A percentile compares a stretch with the other conserved stretches of the same genome.
These are phyloP conservation scores for Calyptomena viridis DNA, from an alignment of 2,113 vertebrate genomes.

Conservation along the genomic window DNA sequence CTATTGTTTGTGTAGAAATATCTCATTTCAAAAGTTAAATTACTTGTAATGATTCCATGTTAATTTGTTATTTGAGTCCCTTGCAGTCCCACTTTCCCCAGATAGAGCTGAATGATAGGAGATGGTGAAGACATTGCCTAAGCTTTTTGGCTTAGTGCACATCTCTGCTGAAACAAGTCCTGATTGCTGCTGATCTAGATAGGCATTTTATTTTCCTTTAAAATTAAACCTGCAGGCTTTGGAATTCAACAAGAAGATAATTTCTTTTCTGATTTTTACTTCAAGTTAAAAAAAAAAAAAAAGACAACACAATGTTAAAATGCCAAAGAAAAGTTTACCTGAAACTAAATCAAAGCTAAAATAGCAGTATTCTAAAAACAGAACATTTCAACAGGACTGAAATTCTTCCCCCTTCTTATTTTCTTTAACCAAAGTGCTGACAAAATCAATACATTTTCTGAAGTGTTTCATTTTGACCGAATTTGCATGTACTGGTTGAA, in stretches of 20 bases:
- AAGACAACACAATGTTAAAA: not conserved
- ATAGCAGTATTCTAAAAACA: not conserved
- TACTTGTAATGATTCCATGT: not conserved
- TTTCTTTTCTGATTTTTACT: not conserved
- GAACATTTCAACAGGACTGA: not conserved
- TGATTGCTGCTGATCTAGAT: not conserved
- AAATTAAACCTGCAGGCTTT: not conserved
- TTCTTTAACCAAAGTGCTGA: slow-evolving; percentile 2
- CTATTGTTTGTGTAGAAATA: slow-evolving; percentile 28
- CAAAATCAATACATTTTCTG: not conserved
- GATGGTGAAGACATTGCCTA: not conserved
- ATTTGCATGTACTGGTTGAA: not conserved
- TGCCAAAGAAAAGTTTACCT: not conserved
- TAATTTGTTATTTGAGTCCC: slow-evolving; percentile 54
- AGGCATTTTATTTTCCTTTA: not conserved
- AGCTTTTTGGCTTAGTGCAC: not conserved
- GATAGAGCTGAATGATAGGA: not conserved
- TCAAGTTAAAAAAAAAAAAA: not conserved
- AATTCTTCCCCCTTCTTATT: not conserved
- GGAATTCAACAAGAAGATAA: not conserved
- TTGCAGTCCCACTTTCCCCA: not conserved
- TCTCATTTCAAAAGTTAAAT: slow-evolving; percentile 35
- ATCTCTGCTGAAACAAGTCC: not conserved
- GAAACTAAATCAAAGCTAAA: not conserved
- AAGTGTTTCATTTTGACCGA: slow-evolving; percentile 43